phyloP scores from a whole-genome alignment of 2,113 vertebrate species.

The Daboia siamensis region DNA sequence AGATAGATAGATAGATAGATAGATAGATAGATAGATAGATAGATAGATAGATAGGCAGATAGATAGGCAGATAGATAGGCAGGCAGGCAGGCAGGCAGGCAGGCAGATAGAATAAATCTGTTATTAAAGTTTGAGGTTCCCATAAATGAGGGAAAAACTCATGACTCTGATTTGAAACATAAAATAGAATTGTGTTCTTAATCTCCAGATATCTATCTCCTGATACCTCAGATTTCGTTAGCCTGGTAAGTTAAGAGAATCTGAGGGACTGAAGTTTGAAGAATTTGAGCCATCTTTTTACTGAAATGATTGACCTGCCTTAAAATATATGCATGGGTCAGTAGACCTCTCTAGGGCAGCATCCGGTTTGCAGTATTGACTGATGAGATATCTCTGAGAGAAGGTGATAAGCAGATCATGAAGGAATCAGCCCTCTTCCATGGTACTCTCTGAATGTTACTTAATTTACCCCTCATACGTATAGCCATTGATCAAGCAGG shows the following conservation, averaged over 20 bases:
- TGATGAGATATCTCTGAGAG: not conserved
- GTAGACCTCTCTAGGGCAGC: not conserved
- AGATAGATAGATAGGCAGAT: too few species aligned
- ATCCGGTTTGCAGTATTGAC: not conserved
- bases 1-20: too few species aligned
- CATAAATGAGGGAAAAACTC: not conserved
- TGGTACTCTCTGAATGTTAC: not conserved
- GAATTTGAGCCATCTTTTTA: not conserved
- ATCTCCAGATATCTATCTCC: too few species aligned
- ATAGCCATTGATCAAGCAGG: not conserved
- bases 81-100: too few species aligned
- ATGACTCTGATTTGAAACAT: not conserved
- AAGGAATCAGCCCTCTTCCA: not conserved
- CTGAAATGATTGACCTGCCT: not conserved
- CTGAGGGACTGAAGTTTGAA: not conserved
- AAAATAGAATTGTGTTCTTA: not conserved
- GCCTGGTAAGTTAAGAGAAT: not conserved
- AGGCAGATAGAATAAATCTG: not conserved
- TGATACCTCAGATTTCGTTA: not conserved
- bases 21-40: too few species aligned
- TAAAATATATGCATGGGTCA: not conserved
- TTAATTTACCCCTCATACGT: not conserved
- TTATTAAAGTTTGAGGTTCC: not conserved
- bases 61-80: not conserved
- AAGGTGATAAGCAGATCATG: not conserved